These are phyloP conservation scores for Lineus longissimus DNA, from an alignment of 1,140 invertebrate species.

Conservation along the genomic window DNA sequence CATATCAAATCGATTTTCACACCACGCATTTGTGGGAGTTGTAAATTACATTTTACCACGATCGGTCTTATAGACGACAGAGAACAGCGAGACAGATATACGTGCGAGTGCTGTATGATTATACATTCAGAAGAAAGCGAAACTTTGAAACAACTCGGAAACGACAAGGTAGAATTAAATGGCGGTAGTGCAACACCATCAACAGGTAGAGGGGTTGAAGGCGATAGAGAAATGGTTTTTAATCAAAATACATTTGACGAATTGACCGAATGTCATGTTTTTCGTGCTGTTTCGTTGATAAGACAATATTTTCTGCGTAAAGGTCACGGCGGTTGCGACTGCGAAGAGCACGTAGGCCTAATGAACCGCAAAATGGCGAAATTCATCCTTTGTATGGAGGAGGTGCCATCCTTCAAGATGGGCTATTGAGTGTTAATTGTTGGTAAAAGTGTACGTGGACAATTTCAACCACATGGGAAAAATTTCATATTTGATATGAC, in stretches of 20 bases:
- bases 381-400: slow-evolving; percentile 7
- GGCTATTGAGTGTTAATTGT: background rate
- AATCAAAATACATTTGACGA: slow-evolving; percentile 6
- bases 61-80: slow-evolving; percentile 3
- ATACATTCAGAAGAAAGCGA: background rate
- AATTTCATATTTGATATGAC: too few relatives aligned
- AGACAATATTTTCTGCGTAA: slow-evolving; percentile 8
- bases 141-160: background rate
- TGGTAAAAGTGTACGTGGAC: too few relatives aligned
- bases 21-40: background rate
- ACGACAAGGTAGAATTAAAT: slow-evolving; percentile 5
- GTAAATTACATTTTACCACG: slow-evolving; percentile 5
- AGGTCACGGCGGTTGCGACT: slow-evolving; percentile 3
- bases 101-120: slow-evolving; percentile 8
- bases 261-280: slow-evolving; percentile 5
- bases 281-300: slow-evolving; percentile 4
- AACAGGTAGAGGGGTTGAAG: background rate
- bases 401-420: background rate
- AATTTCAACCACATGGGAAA: too few relatives aligned
- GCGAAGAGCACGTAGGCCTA: slow-evolving; percentile 1
- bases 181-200: background rate
- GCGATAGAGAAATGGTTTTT: background rate
- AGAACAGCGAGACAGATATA: slow-evolving; percentile 3
- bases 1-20: background rate
- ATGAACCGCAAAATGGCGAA: slow-evolving; percentile 3